Conservation (phyloP, 2,888 invertebrate species). For the Tachina fera region DNA sequence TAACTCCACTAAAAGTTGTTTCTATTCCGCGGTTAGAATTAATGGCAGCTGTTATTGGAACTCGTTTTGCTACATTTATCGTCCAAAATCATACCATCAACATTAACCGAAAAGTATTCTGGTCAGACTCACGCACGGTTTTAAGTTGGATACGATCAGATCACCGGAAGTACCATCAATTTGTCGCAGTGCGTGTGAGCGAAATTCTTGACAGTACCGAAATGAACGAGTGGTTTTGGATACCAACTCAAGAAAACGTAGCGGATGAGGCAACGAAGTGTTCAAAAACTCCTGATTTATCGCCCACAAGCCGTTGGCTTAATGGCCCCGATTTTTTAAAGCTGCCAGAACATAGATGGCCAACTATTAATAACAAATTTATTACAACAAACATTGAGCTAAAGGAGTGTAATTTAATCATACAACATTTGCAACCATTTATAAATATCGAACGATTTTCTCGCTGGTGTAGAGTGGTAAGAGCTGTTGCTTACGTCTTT, state of each 20-base stretch:
- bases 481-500: conserved; percentile 37
- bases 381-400: conserved; percentile 27
- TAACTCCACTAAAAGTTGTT: conserved; percentile 59
- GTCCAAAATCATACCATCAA: too few relatives aligned
- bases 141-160: conserved; percentile 47
- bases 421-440: conserved; percentile 24
- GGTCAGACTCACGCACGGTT: conserved; percentile 38
- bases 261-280: conserved; percentile 21
- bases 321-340: conserved; percentile 42
- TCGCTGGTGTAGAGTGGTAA: conserved; percentile 37
- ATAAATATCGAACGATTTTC: conserved; percentile 53
- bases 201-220: not conserved
- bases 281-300: not conserved
- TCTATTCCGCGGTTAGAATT: conserved; percentile 59
- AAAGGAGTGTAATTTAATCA: conserved; percentile 16
- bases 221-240: not conserved
- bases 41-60: not conserved
- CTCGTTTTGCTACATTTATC: conserved; percentile 57
- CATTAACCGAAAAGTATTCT: conserved; percentile 4
- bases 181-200: not conserved
- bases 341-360: conserved; percentile 5
- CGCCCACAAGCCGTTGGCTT: conserved; percentile 1
- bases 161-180: conserved; percentile 1
- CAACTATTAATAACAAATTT: not conserved
- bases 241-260: not conserved